These are phyloP conservation scores for Myotis planiceps DNA, from an alignment of 2,797 vertebrate genomes.

Conservation along the genomic window DNA sequence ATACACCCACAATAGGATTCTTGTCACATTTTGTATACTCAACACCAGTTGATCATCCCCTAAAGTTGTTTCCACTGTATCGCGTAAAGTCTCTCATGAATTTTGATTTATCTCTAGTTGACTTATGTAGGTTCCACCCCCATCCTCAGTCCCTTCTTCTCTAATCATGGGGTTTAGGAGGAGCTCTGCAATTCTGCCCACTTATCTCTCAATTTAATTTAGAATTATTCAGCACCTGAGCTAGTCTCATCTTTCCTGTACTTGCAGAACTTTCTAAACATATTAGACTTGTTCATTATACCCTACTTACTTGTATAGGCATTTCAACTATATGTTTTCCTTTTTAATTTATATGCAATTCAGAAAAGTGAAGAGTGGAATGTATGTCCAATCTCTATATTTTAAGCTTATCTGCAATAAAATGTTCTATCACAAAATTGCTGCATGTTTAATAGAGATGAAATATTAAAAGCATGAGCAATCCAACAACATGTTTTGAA, in stretches of 20 bases:
- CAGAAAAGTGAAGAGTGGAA: not conserved
- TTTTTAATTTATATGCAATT: not conserved
- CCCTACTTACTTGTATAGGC: not conserved
- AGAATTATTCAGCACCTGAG: not conserved
- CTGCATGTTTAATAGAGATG: not conserved
- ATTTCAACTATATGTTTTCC: not conserved
- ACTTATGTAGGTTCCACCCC: not conserved
- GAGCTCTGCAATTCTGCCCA: not conserved
- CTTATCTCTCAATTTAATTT: not conserved
- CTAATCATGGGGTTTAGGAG: not conserved
- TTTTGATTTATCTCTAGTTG: not conserved
- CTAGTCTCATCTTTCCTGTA: not conserved
- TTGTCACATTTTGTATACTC: not conserved
- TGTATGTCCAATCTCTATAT: not conserved
- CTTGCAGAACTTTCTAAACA: not conserved
- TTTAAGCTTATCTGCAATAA: constrained; percentile 19
- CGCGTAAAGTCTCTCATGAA: not conserved
- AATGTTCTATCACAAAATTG: not conserved
- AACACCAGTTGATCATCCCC: not conserved
- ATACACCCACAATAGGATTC: not conserved
- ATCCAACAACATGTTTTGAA: not conserved
- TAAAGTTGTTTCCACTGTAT: not conserved
- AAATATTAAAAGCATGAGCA: not conserved
- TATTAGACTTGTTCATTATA: not conserved
- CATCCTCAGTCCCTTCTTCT: not conserved